Evolutionary conservation across 2,113 vertebrate genomes (phyloP).

Genomic region (Puntigrus tetrazona): DNA sequence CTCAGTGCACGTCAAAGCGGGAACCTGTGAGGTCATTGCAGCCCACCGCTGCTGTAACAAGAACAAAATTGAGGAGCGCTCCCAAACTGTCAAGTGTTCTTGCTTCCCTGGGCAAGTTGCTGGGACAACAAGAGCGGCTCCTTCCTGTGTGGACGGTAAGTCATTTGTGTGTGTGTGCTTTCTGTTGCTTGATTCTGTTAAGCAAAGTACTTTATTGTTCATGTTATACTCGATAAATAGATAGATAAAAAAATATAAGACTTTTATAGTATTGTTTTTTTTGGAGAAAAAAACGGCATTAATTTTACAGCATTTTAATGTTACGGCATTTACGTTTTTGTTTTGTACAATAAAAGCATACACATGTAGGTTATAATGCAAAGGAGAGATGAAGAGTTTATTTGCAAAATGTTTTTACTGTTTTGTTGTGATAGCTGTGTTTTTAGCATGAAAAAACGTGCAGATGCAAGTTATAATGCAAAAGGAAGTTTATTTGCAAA

Average conservation of each 20-base stretch:
- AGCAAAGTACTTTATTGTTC: not conserved
- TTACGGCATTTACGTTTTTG: too few relatives aligned
- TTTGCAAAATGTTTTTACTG: too few relatives aligned
- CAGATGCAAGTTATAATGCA: too few relatives aligned
- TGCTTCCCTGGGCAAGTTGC: slow-evolving; percentile 95
- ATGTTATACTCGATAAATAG: not conserved
- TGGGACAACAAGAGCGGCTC: slow-evolving; percentile 88
- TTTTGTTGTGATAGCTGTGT: too few relatives aligned
- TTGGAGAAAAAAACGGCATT: too few relatives aligned
- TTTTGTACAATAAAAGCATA: too few relatives aligned
- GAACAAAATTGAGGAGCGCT: slow-evolving; percentile 94
- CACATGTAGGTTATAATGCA: too few relatives aligned
- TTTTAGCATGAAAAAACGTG: too few relatives aligned
- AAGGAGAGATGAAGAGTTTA: too few relatives aligned
- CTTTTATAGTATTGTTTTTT: too few relatives aligned
- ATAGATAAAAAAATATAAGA: not conserved
- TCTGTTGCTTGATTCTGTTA: not conserved
- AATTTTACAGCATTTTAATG: too few relatives aligned
- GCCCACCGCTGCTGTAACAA: slow-evolving; percentile 95
- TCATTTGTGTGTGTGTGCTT: slow-evolving; percentile 23
- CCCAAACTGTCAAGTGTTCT: slow-evolving; percentile 95
- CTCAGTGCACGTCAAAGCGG: slow-evolving; percentile 86
- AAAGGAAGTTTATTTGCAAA: too few relatives aligned
- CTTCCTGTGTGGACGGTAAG: slow-evolving; percentile 95
- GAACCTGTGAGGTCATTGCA: slow-evolving; percentile 92